A percentile compares a stretch with the other conserved stretches of the same genome.
phyloP scores from a whole-genome alignment of 2,888 invertebrate species.

The Anagyrus pseudococci region DNA sequence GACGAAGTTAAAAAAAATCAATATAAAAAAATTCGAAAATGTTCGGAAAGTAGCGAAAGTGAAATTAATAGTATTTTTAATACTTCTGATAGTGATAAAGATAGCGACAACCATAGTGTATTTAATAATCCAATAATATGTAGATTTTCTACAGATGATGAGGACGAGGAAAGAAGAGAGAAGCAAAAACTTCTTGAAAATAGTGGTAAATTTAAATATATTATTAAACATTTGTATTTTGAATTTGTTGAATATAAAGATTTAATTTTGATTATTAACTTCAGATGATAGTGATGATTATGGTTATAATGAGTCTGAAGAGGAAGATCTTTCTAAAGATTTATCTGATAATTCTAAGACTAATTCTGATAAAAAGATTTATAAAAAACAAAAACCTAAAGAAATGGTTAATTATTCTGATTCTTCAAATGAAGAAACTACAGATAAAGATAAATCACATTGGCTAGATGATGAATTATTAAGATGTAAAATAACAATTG shows the following conservation, averaged over 20 bases:
- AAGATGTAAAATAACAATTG: too few species aligned
- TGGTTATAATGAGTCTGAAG: slow-evolving; percentile 6
- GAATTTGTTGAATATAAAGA: slow-evolving; percentile 14
- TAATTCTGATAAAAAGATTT: background rate
- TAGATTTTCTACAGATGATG: too few species aligned
- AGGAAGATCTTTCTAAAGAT: slow-evolving; percentile 1
- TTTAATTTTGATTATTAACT: slow-evolving; percentile 2
- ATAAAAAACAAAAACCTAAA: background rate
- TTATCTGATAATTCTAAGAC: slow-evolving; percentile 4
- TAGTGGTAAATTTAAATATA: slow-evolving; percentile 10
- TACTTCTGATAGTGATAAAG: too few species aligned
- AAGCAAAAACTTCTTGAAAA: background rate
- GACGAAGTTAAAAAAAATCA: background rate
- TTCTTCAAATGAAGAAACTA: background rate
- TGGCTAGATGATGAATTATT: slow-evolving; percentile 17
- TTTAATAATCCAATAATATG: too few species aligned
- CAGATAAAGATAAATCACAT: background rate
- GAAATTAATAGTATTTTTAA: slow-evolving; percentile 10
- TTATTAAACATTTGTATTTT: background rate
- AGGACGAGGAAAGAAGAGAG: background rate
- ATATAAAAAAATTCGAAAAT: slow-evolving; percentile 21
- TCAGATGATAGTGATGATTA: slow-evolving; percentile 10
- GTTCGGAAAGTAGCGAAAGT: slow-evolving; percentile 1
- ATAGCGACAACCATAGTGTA: too few species aligned
- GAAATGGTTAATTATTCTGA: background rate